A percentile compares a stretch with the other conserved stretches of the same genome.
phyloP scores from a whole-genome alignment of 2,113 vertebrate genomes.

The Spea multiplicata region DNA sequence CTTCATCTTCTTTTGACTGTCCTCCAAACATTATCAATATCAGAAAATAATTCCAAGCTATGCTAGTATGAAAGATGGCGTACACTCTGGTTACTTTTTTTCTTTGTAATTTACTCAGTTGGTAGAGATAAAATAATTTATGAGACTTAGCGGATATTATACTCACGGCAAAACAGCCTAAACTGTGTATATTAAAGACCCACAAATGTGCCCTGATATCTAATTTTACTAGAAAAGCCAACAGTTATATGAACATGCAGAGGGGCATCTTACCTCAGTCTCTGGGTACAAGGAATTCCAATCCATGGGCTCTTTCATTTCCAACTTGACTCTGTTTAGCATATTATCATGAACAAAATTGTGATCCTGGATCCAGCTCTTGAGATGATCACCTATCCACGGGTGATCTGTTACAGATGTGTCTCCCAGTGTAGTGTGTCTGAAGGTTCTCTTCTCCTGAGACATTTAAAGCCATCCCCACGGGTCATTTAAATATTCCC shows the following conservation, averaged over 20 bases:
- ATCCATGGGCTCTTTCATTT: constrained; percentile 35
- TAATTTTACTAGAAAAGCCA: no score
- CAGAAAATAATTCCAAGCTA: no score
- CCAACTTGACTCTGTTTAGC: constrained; percentile 41
- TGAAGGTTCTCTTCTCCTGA: not conserved
- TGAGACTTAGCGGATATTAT: no score
- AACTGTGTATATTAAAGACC: no score
- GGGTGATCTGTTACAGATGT: not conserved
- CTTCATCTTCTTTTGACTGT: no score
- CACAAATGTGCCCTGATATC: no score
- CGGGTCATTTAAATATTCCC: constrained; percentile 26
- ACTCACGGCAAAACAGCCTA: no score
- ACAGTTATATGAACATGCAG: not conserved
- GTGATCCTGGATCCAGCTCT: not conserved
- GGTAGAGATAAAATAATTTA: no score
- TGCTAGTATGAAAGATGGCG: no score
- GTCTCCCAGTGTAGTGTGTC: constrained; percentile 7
- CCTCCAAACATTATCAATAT: no score
- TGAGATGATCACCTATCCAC: not conserved
- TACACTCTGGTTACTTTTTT: no score
- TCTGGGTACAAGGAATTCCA: constrained; percentile 38
- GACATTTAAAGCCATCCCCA: constrained; percentile 28
- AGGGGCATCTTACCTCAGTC: constrained; percentile 24
- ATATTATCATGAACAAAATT: constrained; percentile 5
- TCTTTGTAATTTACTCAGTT: no score